A percentile compares a stretch with the other conserved stretches of the same genome.
These are phyloP conservation scores for Gyrodactylus bullatarudis DNA, from an alignment of 1,140 invertebrate species.

Conservation along the genomic window DNA sequence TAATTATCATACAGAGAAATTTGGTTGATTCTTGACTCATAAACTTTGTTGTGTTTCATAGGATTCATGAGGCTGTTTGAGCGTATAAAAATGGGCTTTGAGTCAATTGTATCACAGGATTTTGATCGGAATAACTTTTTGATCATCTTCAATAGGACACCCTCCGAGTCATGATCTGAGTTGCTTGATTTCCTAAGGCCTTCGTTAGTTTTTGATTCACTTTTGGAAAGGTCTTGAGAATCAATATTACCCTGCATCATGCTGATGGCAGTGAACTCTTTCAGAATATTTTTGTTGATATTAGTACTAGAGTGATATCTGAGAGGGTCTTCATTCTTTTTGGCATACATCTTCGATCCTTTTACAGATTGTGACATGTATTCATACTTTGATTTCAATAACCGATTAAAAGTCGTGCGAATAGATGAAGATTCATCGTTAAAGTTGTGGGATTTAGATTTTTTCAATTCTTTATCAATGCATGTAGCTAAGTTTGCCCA, in stretches of 20 bases:
- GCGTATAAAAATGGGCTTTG: too few relatives aligned
- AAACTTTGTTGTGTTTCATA: background rate
- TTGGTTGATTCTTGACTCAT: background rate
- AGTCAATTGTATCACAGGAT: background rate
- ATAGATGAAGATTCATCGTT: too few relatives aligned
- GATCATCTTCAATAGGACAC: background rate
- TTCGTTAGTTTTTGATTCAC: background rate
- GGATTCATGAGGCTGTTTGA: background rate
- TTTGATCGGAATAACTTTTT: background rate
- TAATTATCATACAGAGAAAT: background rate
- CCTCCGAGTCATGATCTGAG: background rate
- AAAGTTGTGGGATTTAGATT: too few relatives aligned
- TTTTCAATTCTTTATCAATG: too few relatives aligned
- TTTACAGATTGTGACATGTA: too few relatives aligned
- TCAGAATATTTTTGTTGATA: background rate
- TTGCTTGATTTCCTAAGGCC: background rate
- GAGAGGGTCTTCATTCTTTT: too few relatives aligned
- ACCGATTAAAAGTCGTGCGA: too few relatives aligned
- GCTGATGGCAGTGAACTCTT: background rate
- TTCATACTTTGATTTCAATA: too few relatives aligned
- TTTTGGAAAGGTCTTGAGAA: background rate
- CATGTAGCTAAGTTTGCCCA: too few relatives aligned
- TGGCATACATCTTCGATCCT: too few relatives aligned
- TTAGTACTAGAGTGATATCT: too few relatives aligned
- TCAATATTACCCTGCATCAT: background rate